phyloP scores from a whole-genome alignment of 2,888 invertebrate genomes.

The Linnaemya tessellans region DNA sequence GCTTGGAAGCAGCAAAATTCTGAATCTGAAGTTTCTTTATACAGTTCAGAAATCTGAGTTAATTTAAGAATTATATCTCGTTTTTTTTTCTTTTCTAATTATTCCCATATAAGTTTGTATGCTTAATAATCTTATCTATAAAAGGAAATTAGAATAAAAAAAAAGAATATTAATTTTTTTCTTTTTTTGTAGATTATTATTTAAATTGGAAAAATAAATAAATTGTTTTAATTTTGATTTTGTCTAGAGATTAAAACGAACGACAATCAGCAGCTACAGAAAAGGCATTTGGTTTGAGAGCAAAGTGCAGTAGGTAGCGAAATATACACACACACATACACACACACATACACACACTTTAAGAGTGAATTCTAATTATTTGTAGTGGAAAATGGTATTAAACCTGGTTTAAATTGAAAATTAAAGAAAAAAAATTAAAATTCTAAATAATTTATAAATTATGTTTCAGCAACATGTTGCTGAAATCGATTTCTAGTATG shows the following conservation, averaged over 20 bases:
- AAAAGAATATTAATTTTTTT: not conserved
- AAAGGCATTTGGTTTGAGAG: not conserved
- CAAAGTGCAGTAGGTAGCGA: not conserved
- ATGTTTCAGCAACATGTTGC: too few relatives aligned
- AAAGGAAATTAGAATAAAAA: conserved; percentile 60
- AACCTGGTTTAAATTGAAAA: not conserved
- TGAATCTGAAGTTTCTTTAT: conserved; percentile 57
- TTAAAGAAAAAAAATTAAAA: not conserved
- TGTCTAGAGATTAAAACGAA: conserved; percentile 28
- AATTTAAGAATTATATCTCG: conserved; percentile 16
- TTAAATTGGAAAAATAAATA: conserved; percentile 51
- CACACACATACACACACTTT: too few relatives aligned
- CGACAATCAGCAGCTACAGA: not conserved
- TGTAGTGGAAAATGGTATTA: not conserved
- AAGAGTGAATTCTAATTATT: not conserved
- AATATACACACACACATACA: not conserved
- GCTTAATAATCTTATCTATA: conserved; percentile 55
- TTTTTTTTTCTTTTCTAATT: conserved; percentile 48
- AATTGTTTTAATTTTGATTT: conserved; percentile 38
- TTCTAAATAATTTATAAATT: too few relatives aligned
- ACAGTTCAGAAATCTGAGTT: conserved; percentile 24
- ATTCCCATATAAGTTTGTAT: conserved; percentile 33
- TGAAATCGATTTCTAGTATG: too few relatives aligned
- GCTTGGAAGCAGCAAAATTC: conserved; percentile 29
- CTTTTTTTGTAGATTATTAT: conserved; percentile 27